These are phyloP conservation scores for Brachyptera putata DNA, from an alignment of 2,888 invertebrate species.

Conservation along the genomic window DNA sequence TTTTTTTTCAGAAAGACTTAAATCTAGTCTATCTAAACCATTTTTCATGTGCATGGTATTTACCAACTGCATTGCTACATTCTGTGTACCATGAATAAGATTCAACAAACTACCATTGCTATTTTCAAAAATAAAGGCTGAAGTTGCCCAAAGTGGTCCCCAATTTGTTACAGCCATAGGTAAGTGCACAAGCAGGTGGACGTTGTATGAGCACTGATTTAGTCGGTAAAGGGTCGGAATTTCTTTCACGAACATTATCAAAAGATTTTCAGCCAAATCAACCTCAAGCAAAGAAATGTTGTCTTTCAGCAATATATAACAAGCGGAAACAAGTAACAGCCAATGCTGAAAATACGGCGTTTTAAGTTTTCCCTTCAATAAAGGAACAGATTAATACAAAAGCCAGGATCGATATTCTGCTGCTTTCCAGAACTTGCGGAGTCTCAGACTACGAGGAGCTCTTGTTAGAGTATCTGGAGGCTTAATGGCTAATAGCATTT, in stretches of 20 bases:
- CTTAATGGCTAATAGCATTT: not conserved
- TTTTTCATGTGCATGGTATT: too few relatives aligned
- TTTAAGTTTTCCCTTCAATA: constrained; percentile 30
- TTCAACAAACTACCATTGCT: constrained; percentile 34
- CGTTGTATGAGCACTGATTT: constrained; percentile 33
- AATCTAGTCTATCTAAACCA: too few relatives aligned
- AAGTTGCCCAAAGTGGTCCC: constrained; percentile 35
- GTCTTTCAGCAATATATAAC: constrained; percentile 32
- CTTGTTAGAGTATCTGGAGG: too few relatives aligned
- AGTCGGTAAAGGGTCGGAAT: constrained; percentile 30
- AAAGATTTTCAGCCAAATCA: not conserved
- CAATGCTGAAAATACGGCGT: constrained; percentile 34
- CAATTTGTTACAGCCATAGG: constrained; percentile 33
- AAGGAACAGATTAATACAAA: constrained; percentile 35
- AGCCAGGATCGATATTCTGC: constrained; percentile 33
- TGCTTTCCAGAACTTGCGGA: constrained; percentile 32
- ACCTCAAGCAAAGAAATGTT: not conserved
- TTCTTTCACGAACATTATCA: constrained; percentile 34
- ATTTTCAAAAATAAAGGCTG: constrained; percentile 36
- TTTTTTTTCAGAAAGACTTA: too few relatives aligned
- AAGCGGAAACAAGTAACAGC: constrained; percentile 32
- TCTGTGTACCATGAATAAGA: too few relatives aligned
- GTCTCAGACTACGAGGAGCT: constrained; percentile 28
- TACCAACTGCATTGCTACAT: too few relatives aligned
- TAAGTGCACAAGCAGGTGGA: constrained; percentile 35